Conservation (phyloP, 2,888 invertebrate species). For the Chydorus sphaericus region DNA sequence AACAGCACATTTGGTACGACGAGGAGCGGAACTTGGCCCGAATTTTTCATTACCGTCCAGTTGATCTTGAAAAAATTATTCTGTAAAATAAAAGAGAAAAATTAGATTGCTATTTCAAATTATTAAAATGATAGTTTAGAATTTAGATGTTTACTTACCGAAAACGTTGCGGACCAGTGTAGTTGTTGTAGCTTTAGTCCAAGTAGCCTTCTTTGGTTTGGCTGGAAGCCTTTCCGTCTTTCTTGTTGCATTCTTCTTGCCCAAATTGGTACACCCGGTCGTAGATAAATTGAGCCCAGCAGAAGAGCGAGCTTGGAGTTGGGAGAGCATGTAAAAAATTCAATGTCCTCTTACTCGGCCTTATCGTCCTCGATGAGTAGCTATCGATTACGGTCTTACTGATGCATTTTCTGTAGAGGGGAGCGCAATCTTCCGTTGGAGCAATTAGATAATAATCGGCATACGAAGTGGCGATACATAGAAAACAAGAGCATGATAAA, state of each 20-base stretch:
- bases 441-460: slow-evolving; percentile 65
- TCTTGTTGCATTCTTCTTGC: slow-evolving; percentile 37
- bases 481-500: too few species aligned
- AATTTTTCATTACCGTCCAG: slow-evolving; percentile 41
- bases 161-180: slow-evolving; percentile 58
- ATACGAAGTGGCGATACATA: slow-evolving; percentile 59
- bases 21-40: slow-evolving; percentile 28
- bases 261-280: slow-evolving; percentile 46
- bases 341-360: slow-evolving; percentile 64
- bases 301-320: slow-evolving; percentile 46
- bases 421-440: slow-evolving; percentile 51
- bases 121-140: too few species aligned
- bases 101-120: too few species aligned
- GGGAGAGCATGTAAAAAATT: too few species aligned
- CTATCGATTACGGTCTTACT: slow-evolving; percentile 65
- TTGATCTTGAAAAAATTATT: slow-evolving; percentile 57
- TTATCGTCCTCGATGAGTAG: slow-evolving; percentile 47
- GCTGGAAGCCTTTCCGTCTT: slow-evolving; percentile 34
- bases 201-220: slow-evolving; percentile 33
- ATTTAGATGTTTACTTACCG: too few species aligned
- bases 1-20: slow-evolving; percentile 53
- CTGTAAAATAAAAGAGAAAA: too few species aligned
- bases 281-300: slow-evolving; percentile 66
- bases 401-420: slow-evolving; percentile 59
- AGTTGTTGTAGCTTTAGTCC: slow-evolving; percentile 66